Conservation (phyloP, 2,888 invertebrate genomes). For the Ptilodon capucinus region DNA sequence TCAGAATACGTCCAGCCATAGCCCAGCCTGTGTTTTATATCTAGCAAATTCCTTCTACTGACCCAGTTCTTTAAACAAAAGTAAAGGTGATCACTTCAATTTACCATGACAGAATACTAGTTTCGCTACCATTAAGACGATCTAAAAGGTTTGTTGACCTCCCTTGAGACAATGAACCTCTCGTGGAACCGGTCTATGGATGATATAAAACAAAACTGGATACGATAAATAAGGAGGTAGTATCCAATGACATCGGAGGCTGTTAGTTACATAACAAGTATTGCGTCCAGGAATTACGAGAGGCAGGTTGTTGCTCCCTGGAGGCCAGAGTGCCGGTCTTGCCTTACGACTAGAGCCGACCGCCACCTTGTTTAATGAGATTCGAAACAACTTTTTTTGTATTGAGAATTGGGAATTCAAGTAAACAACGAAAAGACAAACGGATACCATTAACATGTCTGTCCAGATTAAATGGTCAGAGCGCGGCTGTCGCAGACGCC, state of each 20-base stretch:
- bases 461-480: conserved; percentile 21
- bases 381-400: conserved; percentile 2
- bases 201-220: conserved; percentile 36
- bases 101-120: conserved; percentile 39
- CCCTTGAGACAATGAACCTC: conserved; percentile 64
- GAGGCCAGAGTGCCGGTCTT: neutral
- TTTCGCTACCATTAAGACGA: conserved; percentile 30
- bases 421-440: conserved; percentile 27
- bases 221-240: conserved; percentile 19
- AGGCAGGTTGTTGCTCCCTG: conserved; percentile 27
- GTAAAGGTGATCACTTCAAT: conserved; percentile 40
- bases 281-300: conserved; percentile 12
- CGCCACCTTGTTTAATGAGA: neutral
- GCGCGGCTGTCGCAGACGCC: conserved; percentile 7
- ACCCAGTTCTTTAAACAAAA: conserved; percentile 26
- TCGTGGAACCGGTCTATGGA: conserved; percentile 51
- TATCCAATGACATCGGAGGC: conserved; percentile 25
- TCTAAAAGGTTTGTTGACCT: conserved; percentile 60
- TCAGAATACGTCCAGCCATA: neutral
- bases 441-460: conserved; percentile 27
- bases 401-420: conserved; percentile 17
- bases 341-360: conserved; percentile 2
- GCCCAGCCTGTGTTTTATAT: neutral
- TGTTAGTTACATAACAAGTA: conserved; percentile 43
- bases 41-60: neutral